Base-by-base conservation (phyloP, 2,113 vertebrate species). In the Irena cyanogastra region DNA sequence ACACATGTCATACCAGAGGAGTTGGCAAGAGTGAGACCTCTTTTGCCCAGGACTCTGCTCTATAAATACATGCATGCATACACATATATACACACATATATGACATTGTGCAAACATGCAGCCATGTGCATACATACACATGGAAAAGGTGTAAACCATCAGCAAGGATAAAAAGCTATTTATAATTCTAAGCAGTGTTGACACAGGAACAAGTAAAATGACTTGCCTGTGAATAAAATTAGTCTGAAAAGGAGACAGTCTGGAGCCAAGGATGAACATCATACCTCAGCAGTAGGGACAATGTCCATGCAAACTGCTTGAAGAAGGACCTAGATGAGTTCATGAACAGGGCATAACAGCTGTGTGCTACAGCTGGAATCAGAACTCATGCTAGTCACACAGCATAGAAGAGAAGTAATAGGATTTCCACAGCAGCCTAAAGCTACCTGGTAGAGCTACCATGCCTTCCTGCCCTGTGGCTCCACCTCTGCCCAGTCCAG, bases 1-100 rank as follows among this genome's bases (percentile, higher is more conserved):
- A 42, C 14, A 3, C 0, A 0, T 9, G 15, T 27, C 27, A 19
- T 5, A 28, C 6, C 49, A 75, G 9, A 63, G 15, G 6, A 64
- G 12, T 0, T 68, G 49, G 35, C 44, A 65, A 60, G 28, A 31
- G 14, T 1, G 6, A 35, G 42, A n/a, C 41, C 31, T 41, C 12
- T 69, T 90, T 56, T 28, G 42, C 37, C 20, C 31, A 49, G 33
- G 22, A 65, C 21, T 71, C 28, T 18, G 5, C 13, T 72, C 16
- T 26, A 9, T 53, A 76, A n/a, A 61, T 41, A 31, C 6, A 21
- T 16, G 35, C 13, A 52, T 6, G 9, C 23, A 39, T 10, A 33
- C 9, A 11, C 12, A 12, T 3, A 30, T 5, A 13, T 1, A 6
- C 16, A 33, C 22, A 39, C 6, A 20, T 5, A 7, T 14, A 12